phyloP scores from a whole-genome alignment of 2,797 vertebrate species.

The Halcyon chelicuti region DNA sequence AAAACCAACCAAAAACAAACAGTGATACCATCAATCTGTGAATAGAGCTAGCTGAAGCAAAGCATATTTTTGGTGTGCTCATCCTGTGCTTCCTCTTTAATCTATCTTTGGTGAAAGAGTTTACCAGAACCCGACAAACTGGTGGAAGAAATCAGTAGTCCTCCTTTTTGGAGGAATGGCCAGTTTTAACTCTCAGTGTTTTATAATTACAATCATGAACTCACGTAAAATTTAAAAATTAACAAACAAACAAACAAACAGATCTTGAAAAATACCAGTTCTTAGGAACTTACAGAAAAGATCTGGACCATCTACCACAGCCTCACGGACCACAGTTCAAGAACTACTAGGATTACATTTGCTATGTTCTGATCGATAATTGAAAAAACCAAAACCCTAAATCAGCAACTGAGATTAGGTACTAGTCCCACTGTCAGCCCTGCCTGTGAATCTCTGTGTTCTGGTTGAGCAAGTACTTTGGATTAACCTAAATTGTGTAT shows the following conservation, averaged over 20 bases:
- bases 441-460: not conserved
- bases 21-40: conserved; percentile 68
- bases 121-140: conserved; percentile 30
- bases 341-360: not conserved
- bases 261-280: not conserved
- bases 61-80: conserved; percentile 54
- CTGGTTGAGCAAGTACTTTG: not conserved
- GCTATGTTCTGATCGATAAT: not conserved
- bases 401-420: not conserved
- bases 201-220: not conserved
- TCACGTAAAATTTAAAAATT: not conserved
- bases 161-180: not conserved
- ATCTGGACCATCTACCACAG: not conserved
- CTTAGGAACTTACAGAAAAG: not conserved
- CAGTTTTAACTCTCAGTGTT: not conserved
- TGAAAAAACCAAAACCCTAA: not conserved
- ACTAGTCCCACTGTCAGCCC: not conserved
- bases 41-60: conserved; percentile 57
- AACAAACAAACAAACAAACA: not conserved
- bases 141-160: conserved; percentile 18
- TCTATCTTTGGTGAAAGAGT: conserved; percentile 64
- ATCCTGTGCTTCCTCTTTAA: conserved; percentile 63
- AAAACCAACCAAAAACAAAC: conserved; percentile 59
- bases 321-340: not conserved
- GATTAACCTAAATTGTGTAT: not conserved